Percentiles rank a stretch among this genome's conserved stretches.
Conservation (phyloP, 1,140 invertebrate genomes). For the Diachasmimorpha longicaudata region DNA sequence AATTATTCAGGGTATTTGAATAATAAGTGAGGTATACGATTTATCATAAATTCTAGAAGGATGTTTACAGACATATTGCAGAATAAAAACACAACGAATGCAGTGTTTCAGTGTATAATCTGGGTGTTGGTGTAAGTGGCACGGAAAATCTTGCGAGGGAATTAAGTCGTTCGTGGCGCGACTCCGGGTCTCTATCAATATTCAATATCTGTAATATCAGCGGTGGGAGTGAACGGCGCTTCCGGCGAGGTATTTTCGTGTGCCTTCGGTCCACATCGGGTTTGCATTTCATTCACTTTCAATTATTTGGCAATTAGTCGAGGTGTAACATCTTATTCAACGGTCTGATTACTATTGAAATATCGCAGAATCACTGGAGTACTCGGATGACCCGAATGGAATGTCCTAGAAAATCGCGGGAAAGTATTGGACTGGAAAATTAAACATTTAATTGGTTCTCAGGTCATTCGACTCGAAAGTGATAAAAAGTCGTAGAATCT, state of each 20-base stretch:
- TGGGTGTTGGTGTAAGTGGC: background rate
- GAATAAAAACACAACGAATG: background rate
- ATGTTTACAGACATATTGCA: background rate
- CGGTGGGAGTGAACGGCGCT: background rate
- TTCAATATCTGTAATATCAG: conserved; percentile 36
- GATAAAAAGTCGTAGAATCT: no score
- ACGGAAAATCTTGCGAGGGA: conserved; percentile 30
- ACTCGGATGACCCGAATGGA: no score
- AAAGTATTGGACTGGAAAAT: no score
- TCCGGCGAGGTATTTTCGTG: background rate
- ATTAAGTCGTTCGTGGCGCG: conserved; percentile 30
- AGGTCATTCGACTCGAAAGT: no score
- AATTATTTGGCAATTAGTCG: conserved; percentile 24
- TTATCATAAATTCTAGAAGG: background rate
- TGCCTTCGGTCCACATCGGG: conserved; percentile 6
- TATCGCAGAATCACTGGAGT: no score
- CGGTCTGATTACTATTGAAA: background rate
- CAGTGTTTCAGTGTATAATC: background rate
- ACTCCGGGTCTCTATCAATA: conserved; percentile 31
- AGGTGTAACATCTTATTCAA: conserved; percentile 19
- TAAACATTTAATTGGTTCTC: no score
- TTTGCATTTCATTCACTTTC: conserved; percentile 23
- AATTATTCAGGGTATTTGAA: background rate
- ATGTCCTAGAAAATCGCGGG: no score
- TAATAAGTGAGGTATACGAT: background rate